phyloP scores from a whole-genome alignment of 2,888 invertebrate genomes.

The Drosophila fungiperda region DNA sequence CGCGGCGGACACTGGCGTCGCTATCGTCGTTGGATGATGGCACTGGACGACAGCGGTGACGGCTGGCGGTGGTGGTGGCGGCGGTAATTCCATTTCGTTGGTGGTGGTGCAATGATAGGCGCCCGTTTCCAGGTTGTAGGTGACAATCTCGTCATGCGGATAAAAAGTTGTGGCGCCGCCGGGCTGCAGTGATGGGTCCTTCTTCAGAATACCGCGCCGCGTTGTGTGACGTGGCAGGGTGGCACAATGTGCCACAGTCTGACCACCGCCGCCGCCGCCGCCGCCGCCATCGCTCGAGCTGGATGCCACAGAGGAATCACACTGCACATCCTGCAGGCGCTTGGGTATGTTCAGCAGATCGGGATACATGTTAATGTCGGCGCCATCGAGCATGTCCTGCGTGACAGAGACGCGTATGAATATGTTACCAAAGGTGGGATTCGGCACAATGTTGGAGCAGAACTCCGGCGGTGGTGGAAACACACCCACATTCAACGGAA shows the following conservation, averaged over 20 bases:
- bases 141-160: conserved; percentile 85
- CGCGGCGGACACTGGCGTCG: conserved; percentile 58
- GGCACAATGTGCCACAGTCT: conserved; percentile 81
- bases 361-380: conserved; percentile 90
- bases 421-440: conserved; percentile 87
- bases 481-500: conserved; percentile 85
- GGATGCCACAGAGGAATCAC: conserved; percentile 29
- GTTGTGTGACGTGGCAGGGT: conserved; percentile 85
- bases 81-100: conserved; percentile 74
- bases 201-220: conserved; percentile 84
- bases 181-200: conserved; percentile 82
- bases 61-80: conserved; percentile 79
- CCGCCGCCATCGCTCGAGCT: conserved; percentile 52
- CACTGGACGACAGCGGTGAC: conserved; percentile 75
- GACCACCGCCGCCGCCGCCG: conserved; percentile 45
- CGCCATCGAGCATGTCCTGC: conserved; percentile 88
- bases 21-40: conserved; percentile 65
- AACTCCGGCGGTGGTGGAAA: conserved; percentile 88
- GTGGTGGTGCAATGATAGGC: conserved; percentile 49
- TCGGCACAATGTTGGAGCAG: conserved; percentile 85
- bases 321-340: conserved; percentile 84
- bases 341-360: conserved; percentile 91
- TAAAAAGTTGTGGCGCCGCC: conserved; percentile 79
- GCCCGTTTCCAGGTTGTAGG: conserved; percentile 84
- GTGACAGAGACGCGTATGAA: conserved; percentile 93